phyloP scores from a whole-genome alignment of 2,113 vertebrate genomes.

The Zosterops japonicus region DNA sequence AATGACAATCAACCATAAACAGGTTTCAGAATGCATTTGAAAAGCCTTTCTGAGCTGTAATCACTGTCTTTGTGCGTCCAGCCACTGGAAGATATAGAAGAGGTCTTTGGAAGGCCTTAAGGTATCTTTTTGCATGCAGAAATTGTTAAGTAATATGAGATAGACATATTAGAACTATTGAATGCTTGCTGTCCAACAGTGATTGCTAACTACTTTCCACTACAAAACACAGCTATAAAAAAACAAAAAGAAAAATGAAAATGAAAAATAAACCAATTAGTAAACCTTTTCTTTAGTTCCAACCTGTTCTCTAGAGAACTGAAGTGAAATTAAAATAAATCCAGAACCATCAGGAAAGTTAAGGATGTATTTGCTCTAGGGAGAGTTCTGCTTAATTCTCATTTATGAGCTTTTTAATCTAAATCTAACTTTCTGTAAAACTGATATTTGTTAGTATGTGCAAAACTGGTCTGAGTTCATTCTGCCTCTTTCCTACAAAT shows the following conservation, averaged over 20 bases:
- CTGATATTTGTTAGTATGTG: neutral
- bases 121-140: neutral
- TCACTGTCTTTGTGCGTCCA: neutral
- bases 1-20: neutral
- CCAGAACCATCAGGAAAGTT: neutral
- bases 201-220: neutral
- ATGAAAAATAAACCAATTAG: neutral
- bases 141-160: neutral
- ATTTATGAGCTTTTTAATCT: neutral
- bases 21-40: neutral
- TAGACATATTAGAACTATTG: neutral
- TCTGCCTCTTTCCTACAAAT: neutral
- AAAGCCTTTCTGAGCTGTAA: neutral
- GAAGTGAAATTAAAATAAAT: neutral
- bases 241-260: neutral
- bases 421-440: neutral
- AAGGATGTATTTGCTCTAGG: neutral
- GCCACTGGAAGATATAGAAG: neutral
- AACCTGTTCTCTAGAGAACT: neutral
- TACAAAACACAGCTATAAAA: neutral
- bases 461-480: neutral
- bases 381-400: neutral
- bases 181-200: neutral
- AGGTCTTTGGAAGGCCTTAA: neutral
- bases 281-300: neutral